Evolutionary conservation across 2,113 vertebrate species (phyloP), one percentile per base, ranked within the genome.

Genomic region (Bubo scandiacus): DNA sequence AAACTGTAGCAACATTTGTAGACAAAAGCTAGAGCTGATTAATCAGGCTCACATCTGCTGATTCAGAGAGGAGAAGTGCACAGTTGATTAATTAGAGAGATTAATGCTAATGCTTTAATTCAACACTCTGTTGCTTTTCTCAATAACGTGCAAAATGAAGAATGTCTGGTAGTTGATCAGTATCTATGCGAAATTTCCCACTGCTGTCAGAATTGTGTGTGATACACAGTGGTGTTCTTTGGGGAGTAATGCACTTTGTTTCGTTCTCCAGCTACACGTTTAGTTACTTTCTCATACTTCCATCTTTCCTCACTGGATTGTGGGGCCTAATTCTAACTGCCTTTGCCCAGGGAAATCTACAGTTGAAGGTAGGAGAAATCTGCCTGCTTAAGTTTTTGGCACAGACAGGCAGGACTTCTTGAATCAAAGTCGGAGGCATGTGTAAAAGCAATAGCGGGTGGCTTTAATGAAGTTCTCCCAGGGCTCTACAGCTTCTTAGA

Each of bases 381-480:
- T 86, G 86, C 67, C 80, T 66, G 30, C 85, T 94, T 88, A 93
- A 77, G 78, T 32, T 74, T 90, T 89, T 94, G 93, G 86, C 94
- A 77, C 45, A 84, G 17, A 19, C 65, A 93, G 77, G 58, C 71
- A 89, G 84, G 90, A 57, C 45, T 84, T 80, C 81, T 71, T 91
- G 77, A 89, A 79, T n/a, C 30, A 27, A 68, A 78, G 80, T 2
- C 36, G 19, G 75, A 90, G 38, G 78, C 30, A 25, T 34, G 54
- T 61, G 81, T 61, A 79, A 94, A 93, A 97, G 49, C 63, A 86
- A 90, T 75, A 84, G 29, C 0, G 2, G 66, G 74, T 43, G 38
- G 9, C 49, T 95, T 94, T 97, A 92, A 96, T 95, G 85, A 91
- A 86, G 52, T 57, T 88, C 38, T 95, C 74, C 77, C 3, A 14